A percentile compares a stretch with the other conserved stretches of the same genome.
phyloP scores from a whole-genome alignment of 2,797 vertebrate genomes.

The Alcedo atthis region DNA sequence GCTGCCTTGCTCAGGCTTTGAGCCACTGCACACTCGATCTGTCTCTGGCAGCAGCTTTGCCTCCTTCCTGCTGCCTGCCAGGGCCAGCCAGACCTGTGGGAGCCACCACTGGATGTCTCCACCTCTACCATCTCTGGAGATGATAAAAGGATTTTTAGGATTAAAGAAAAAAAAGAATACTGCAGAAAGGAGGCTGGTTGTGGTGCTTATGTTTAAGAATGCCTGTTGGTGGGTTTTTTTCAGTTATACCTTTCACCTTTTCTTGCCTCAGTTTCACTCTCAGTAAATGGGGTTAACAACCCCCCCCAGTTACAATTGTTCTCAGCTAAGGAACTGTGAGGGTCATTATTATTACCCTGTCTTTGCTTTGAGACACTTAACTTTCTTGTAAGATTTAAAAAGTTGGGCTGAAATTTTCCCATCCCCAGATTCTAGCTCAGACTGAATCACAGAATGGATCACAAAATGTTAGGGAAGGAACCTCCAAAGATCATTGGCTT shows the following conservation, averaged over 20 bases:
- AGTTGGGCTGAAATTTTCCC: background rate
- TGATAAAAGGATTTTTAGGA: background rate
- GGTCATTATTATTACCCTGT: background rate
- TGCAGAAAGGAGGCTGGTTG: background rate
- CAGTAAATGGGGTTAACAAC: background rate
- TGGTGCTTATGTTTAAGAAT: background rate
- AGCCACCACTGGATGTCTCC: fast-evolving
- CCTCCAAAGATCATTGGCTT: background rate
- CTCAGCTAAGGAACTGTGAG: background rate
- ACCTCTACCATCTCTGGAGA: background rate
- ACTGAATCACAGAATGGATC: background rate
- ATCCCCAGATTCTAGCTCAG: background rate
- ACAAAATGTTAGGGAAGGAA: no score
- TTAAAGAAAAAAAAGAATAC: background rate
- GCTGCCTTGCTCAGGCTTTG: fast-evolving
- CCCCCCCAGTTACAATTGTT: background rate
- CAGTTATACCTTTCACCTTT: background rate
- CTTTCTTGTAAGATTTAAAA: background rate
- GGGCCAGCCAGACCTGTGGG: background rate
- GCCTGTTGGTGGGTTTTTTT: background rate
- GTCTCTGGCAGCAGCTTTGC: fast-evolving
- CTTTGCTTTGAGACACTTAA: background rate
- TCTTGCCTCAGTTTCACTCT: background rate
- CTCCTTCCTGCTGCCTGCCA: fast-evolving
- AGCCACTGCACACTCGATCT: fast-evolving